A percentile compares a stretch with the other conserved stretches of the same genome.
Conservation (phyloP, 1,140 invertebrate genomes). For the Chelonus insularis region DNA sequence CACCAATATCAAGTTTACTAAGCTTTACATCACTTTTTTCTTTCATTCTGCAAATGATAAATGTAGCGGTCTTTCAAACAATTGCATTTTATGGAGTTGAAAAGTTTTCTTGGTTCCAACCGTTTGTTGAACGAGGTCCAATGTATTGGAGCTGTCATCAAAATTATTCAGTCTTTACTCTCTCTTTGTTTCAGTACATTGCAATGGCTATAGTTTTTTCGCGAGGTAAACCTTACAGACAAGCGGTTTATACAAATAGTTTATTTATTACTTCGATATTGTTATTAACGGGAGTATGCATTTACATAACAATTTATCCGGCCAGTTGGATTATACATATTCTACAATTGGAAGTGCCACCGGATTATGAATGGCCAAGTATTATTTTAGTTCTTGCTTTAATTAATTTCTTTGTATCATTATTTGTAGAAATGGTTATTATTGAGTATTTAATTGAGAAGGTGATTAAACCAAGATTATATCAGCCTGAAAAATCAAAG, state of each 20-base stretch:
- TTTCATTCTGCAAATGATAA: slow-evolving; percentile 73
- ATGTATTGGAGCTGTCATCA: slow-evolving; percentile 68
- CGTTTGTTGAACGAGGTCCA: slow-evolving; percentile 61
- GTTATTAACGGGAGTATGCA: slow-evolving; percentile 65
- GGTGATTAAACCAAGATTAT: slow-evolving; percentile 59
- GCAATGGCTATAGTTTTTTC: slow-evolving; percentile 87
- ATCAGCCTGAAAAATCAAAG: slow-evolving; percentile 61
- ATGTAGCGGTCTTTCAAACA: slow-evolving; percentile 71
- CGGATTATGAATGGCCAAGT: slow-evolving; percentile 65
- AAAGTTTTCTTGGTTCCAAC: slow-evolving; percentile 72
- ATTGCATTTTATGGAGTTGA: slow-evolving; percentile 67
- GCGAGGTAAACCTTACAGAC: slow-evolving; percentile 86
- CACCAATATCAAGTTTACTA: slow-evolving; percentile 71
- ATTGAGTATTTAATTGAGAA: slow-evolving; percentile 66
- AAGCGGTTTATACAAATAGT: slow-evolving; percentile 79
- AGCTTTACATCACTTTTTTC: slow-evolving; percentile 71
- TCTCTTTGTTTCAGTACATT: slow-evolving; percentile 94
- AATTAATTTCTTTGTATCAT: slow-evolving; percentile 65
- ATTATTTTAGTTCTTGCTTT: slow-evolving; percentile 65
- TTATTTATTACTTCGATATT: slow-evolving; percentile 68
- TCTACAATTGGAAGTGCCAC: slow-evolving; percentile 71
- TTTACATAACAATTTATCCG: slow-evolving; percentile 73
- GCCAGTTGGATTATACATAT: slow-evolving; percentile 64
- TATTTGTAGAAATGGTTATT: slow-evolving; percentile 67
- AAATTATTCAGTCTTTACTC: slow-evolving; percentile 82